Base-by-base conservation (phyloP, 2,113 vertebrate species). In the Balaenoptera acutorostrata region DNA sequence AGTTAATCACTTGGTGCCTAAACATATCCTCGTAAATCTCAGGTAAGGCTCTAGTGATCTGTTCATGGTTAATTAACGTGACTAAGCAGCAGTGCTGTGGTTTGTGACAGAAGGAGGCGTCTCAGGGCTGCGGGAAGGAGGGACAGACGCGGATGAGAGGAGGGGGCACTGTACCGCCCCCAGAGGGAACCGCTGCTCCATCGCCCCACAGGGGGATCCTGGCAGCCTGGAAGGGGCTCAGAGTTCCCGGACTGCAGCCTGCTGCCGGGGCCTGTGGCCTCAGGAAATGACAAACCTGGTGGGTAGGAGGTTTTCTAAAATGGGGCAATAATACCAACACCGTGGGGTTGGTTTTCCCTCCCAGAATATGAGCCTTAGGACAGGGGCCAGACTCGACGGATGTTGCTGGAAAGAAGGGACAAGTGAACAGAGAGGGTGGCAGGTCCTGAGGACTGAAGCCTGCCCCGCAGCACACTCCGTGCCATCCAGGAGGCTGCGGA, bases 111-210 rank as follows among this genome's bases (percentile, higher is more conserved):
- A 11, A 6, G 41, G 36, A 49, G 18, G 61, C 0, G 0, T n/a
- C 29, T 27, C 0, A 0, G 49, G 57, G 91, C 75, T 49, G 33
- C 1, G 12, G 63, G 44, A 44, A 61, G 52, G 52, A 57, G 36
- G 27, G 46, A 1, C 5, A 20, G 59, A 46, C 0, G 0, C 2
- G 15, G 20, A 0, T 8, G 31, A 18, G 23, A 44, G 36, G 59
- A 55, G 31, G 15, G 29, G 64, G 8, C 8, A 11, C 7, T 33
- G 17, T 52, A n/a, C 20, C n/a, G 61, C 33, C 49, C 61, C 87
- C 3, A 0, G 41, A 78, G 33, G 36, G 74, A 78, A 8, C 12
- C 6, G 13, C 15, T 39, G 18, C n/a, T 13, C 39, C 1, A 1
- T 3, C 0, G 21, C 23, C 63, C 49, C 29, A 14, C 23, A 33